phyloP scores from a whole-genome alignment of 2,797 vertebrate genomes.

The Oreochromis grahami region DNA sequence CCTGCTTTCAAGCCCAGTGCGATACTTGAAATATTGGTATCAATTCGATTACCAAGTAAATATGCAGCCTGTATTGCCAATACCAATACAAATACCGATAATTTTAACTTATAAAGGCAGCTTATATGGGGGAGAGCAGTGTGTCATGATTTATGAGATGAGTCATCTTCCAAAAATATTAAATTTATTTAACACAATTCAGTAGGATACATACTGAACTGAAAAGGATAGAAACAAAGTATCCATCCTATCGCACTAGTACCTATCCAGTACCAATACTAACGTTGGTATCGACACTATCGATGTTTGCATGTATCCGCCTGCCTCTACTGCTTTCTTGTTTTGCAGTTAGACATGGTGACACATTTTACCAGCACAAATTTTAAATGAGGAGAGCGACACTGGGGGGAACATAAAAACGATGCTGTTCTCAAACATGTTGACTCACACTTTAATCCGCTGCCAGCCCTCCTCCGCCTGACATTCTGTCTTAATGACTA shows the following conservation, averaged over 20 bases:
- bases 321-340: background rate
- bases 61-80: background rate
- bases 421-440: background rate
- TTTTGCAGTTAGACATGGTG: background rate
- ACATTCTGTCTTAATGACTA: constrained; percentile 54
- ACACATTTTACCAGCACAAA: background rate
- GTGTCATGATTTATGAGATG: background rate
- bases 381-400: background rate
- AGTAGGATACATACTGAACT: background rate
- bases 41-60: background rate
- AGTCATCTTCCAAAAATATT: background rate
- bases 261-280: background rate
- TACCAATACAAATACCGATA: background rate
- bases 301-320: background rate
- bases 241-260: background rate
- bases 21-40: background rate
- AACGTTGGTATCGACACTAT: background rate
- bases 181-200: background rate
- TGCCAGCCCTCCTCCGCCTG: constrained; percentile 52
- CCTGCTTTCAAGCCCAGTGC: background rate
- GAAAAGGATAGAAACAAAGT: background rate
- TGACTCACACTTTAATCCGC: constrained; percentile 42
- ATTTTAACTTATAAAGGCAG: background rate
- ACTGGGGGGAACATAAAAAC: background rate
- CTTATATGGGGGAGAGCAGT: background rate